phyloP scores from a whole-genome alignment of 92 coral and sea anemone genomes.

The Hydrozoanthus gracilis region DNA sequence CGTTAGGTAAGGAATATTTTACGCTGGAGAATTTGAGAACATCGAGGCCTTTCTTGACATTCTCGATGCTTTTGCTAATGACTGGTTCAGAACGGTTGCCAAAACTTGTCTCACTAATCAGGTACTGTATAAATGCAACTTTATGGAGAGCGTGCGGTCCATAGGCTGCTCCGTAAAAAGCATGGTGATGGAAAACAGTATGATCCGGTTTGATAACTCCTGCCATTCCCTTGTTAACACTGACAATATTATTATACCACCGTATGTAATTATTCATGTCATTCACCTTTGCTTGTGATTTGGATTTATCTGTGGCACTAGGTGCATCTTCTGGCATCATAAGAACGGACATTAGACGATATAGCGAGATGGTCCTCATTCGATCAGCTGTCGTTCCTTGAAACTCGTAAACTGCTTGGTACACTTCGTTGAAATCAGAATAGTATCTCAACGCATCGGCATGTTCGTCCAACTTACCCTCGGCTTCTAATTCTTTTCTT shows the following conservation, averaged over 20 bases:
- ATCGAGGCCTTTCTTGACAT: slow-evolving; percentile 29
- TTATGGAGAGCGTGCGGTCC: slow-evolving; percentile 65
- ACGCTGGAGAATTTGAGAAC: slow-evolving; percentile 55
- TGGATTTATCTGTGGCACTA: slow-evolving; percentile 29
- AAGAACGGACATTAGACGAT: slow-evolving; percentile 63
- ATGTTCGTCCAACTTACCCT: background rate
- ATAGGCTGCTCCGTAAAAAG: slow-evolving; percentile 71
- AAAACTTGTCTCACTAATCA: slow-evolving; percentile 53
- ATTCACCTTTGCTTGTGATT: slow-evolving; percentile 55
- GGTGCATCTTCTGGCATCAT: slow-evolving; percentile 62
- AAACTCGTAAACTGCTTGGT: slow-evolving; percentile 47
- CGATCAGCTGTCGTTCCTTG: slow-evolving; percentile 62
- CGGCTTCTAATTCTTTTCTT: slow-evolving; percentile 30
- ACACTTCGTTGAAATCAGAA: slow-evolving; percentile 61
- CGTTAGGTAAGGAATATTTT: background rate
- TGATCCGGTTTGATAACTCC: slow-evolving; percentile 73
- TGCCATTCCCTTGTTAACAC: slow-evolving; percentile 55
- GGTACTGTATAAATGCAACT: slow-evolving; percentile 55
- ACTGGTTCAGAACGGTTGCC: background rate
- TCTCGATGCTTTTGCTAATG: slow-evolving; percentile 29
- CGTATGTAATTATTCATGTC: slow-evolving; percentile 57
- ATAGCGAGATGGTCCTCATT: slow-evolving; percentile 53
- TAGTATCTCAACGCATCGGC: slow-evolving; percentile 62
- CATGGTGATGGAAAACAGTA: slow-evolving; percentile 65
- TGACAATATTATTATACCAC: slow-evolving; percentile 65